These are phyloP conservation scores for Hyles vespertilio DNA, from an alignment of 1,140 invertebrate species.

Conservation along the genomic window DNA sequence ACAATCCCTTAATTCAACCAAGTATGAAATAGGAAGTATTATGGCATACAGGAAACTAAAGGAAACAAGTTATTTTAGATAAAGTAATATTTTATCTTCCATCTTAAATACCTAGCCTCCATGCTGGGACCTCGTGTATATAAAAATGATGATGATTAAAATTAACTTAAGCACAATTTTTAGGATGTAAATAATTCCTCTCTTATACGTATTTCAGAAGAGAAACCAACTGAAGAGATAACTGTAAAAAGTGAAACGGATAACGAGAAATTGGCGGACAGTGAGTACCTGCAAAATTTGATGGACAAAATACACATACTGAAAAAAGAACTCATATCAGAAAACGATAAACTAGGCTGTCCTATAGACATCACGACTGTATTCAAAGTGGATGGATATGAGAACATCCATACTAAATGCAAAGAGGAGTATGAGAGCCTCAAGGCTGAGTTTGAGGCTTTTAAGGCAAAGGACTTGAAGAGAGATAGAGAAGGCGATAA, in stretches of 20 bases:
- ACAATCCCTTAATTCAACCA: too few species aligned
- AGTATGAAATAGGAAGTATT: too few species aligned
- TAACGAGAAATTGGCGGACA: conserved; percentile 65
- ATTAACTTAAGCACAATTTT: too few species aligned
- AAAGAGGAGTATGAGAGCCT: conserved; percentile 64
- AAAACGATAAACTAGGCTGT: conserved; percentile 74
- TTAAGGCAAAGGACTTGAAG: conserved; percentile 40
- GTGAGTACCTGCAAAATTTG: conserved; percentile 63
- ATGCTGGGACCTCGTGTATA: too few species aligned
- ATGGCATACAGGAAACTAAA: too few species aligned
- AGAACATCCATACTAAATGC: conserved; percentile 59
- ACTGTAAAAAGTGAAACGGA: conserved; percentile 59
- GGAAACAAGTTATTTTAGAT: too few species aligned
- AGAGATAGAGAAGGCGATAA: conserved; percentile 36
- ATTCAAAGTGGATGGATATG: conserved; percentile 66
- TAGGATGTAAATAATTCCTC: too few species aligned
- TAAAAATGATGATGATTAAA: too few species aligned
- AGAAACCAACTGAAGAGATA: conserved; percentile 13
- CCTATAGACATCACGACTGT: conserved; percentile 75
- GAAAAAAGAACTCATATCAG: conserved; percentile 74
- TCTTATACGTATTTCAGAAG: conserved; percentile 36
- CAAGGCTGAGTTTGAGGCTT: conserved; percentile 55
- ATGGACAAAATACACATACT: conserved; percentile 77
- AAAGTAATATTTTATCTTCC: too few species aligned
- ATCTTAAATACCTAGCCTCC: too few species aligned